These are phyloP conservation scores for Listronotus bonariensis DNA, from an alignment of 1,140 invertebrate species.

Conservation along the genomic window DNA sequence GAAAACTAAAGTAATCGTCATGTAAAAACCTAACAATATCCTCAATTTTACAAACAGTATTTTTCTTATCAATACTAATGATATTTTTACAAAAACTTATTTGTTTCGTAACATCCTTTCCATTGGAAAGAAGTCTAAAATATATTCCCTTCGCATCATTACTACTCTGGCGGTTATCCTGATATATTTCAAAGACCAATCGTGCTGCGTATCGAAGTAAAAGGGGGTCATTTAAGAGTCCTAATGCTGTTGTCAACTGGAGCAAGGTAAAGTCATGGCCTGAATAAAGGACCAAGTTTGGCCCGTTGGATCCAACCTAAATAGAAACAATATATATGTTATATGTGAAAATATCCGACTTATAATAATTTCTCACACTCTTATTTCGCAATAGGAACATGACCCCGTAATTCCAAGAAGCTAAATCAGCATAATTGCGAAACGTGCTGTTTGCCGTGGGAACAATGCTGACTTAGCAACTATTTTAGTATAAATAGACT, in stretches of 20 bases:
- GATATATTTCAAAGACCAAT: constrained; percentile 82
- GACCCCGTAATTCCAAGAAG: too few relatives aligned
- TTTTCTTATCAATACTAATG: constrained; percentile 60
- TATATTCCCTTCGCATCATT: constrained; percentile 69
- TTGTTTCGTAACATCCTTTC: constrained; percentile 80
- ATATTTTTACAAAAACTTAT: constrained; percentile 77
- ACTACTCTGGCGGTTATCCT: constrained; percentile 54
- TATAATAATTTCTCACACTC: too few relatives aligned
- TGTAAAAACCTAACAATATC: constrained; percentile 82
- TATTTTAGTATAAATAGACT: too few relatives aligned
- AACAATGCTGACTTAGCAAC: too few relatives aligned
- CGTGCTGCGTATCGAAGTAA: constrained; percentile 80
- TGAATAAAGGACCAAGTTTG: constrained; percentile 84
- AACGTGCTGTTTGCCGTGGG: too few relatives aligned
- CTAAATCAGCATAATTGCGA: too few relatives aligned
- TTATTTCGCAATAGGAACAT: too few relatives aligned
- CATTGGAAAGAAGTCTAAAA: constrained; percentile 84
- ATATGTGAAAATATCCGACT: too few relatives aligned
- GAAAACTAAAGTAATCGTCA: constrained; percentile 79
- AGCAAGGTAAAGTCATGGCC: constrained; percentile 90
- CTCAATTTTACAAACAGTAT: constrained; percentile 79
- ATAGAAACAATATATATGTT: constrained; percentile 2
- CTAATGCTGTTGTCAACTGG: constrained; percentile 78
- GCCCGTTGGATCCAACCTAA: constrained; percentile 69
- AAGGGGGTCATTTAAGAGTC: constrained; percentile 64